Evolutionary conservation across 2,113 vertebrate species (phyloP).

Genomic region (Asarcornis scutulata): DNA sequence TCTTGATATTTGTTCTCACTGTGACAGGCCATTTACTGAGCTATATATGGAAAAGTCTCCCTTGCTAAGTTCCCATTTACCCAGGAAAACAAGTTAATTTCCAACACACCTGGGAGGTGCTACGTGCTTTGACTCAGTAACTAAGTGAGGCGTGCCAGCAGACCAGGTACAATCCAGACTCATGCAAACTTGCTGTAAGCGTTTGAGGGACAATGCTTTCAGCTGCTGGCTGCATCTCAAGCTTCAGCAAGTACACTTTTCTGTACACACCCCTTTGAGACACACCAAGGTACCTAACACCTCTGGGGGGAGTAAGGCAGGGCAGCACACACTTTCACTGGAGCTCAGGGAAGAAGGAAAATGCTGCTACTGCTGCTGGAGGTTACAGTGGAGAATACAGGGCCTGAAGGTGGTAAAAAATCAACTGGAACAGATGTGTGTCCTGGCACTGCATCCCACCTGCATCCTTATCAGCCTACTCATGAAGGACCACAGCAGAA

Average conservation of each 20-base stretch:
- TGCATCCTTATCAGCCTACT: background rate
- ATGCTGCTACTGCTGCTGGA: background rate
- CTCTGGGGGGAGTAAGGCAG: background rate
- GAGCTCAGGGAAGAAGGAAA: background rate
- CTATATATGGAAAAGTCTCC: background rate
- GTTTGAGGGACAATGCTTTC: background rate
- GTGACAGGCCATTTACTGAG: background rate
- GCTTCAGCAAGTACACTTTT: background rate
- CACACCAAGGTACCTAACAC: background rate
- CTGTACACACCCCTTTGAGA: background rate
- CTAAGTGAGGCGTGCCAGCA: background rate
- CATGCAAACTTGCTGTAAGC: background rate
- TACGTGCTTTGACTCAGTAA: background rate
- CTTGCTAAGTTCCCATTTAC: background rate
- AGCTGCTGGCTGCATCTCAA: background rate
- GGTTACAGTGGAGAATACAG: background rate
- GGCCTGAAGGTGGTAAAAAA: background rate
- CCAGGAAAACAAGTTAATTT: background rate
- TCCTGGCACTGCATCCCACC: background rate
- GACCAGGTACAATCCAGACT: background rate
- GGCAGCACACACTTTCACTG: background rate
- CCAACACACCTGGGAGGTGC: background rate
- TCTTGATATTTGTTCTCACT: background rate
- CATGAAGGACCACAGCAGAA: accelerated
- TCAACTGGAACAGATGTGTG: accelerated